Base-by-base conservation (phyloP, 2,888 invertebrate genomes). In the Noctuana brunneofusca region DNA sequence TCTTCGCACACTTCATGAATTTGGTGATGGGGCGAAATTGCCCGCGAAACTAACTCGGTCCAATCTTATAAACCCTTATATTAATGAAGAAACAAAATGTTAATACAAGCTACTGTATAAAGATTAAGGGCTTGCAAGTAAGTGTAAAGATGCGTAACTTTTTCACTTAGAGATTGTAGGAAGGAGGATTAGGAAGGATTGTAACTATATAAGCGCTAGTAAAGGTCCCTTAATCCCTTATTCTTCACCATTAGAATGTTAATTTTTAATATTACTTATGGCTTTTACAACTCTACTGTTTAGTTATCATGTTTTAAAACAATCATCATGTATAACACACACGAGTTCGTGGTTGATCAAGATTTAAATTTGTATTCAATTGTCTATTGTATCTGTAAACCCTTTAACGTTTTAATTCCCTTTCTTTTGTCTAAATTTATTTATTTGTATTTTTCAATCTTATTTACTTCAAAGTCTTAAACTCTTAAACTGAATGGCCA, bases 1-100 rank as follows among this genome's bases (percentile, higher is more conserved):
- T 82, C 78, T 81, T 81, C 74, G 75, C 74, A 72, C 78, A 81
- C 77, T 81, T 80, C 82, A 83, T 84, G 83, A 82, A 81, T 82
- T 75, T 70, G 63, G 69, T 76, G 73, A 77, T 78, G 70, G 66
- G 69, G 53, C 46, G 53, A 53, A 48, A 60, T 54, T 41, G 59
- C 52, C 41, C 16, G 53, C n/a, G 53, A 59, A 32, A 54, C 35
- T 38, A 41, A 38, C 50, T 50, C 30, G 18, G 20, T 41, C 12
- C 20, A 24, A 30, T 46, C 54, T 5, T 3, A 20, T 60, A 12
- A 27, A 32, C 49, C 38, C 16, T 12, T 38, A 48, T 55, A 41
- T 30, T 35, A 41, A 62, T 62, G 18, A 41, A 18, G 52, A 32
- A 32, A 50, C 27, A n/a, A 14, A 27, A 27, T 27, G 1, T 4